phyloP scores from a whole-genome alignment of 1,140 invertebrate species.

The Bursaphelenchus mucronatus region DNA sequence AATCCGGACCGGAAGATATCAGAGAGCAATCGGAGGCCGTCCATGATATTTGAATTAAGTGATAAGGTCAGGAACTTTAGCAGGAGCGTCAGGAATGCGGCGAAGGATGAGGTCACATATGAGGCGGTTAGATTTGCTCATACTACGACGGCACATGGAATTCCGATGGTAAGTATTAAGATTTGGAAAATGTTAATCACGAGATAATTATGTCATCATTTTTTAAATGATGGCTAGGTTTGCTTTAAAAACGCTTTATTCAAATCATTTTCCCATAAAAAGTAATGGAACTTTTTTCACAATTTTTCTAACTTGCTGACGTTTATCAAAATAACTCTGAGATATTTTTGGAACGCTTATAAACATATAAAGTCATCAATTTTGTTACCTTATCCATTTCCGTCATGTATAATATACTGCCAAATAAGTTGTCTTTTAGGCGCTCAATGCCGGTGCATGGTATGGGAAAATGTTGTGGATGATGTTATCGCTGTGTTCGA shows the following conservation, averaged over 20 bases:
- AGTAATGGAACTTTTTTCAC: constrained; percentile 1
- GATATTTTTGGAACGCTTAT: not conserved
- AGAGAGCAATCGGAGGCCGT: no score
- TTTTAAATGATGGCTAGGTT: no score
- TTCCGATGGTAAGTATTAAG: constrained; percentile 34
- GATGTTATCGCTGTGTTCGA: constrained; percentile 28
- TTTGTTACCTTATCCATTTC: not conserved
- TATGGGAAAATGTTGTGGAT: constrained; percentile 41
- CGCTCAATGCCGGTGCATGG: constrained; percentile 38
- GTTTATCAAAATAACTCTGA: not conserved
- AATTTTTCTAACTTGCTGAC: not conserved
- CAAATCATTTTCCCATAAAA: not conserved
- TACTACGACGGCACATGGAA: constrained; percentile 49
- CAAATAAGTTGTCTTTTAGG: constrained; percentile 21
- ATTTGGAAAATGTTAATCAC: not conserved
- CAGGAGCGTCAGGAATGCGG: constrained; percentile 7
- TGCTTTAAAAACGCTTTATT: not conserved
- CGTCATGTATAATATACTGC: constrained; percentile 7
- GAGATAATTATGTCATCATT: no score
- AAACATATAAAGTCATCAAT: not conserved
- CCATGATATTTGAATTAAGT: no score
- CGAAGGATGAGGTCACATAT: constrained; percentile 32
- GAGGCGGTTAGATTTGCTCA: constrained; percentile 42
- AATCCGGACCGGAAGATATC: no score
- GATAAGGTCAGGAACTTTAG: constrained; percentile 2